Evolutionary conservation across 1,140 invertebrate genomes (phyloP).

Genomic region (Leptinotarsa lineolata): DNA sequence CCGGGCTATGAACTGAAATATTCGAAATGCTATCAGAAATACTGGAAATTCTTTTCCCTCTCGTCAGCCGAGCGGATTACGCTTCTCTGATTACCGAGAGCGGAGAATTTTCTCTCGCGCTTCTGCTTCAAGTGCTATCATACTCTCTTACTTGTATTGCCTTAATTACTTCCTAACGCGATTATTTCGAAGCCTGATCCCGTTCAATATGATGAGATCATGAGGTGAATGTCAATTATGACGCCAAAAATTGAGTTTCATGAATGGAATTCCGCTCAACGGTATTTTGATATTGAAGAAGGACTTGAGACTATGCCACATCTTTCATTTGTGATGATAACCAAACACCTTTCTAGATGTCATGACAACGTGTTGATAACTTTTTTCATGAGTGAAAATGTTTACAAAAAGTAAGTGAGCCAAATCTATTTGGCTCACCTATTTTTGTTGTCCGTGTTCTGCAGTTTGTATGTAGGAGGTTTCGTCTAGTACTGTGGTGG

Average conservation of each 20-base stretch:
- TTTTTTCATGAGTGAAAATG: too few species aligned
- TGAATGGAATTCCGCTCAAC: not conserved
- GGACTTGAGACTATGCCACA: too few species aligned
- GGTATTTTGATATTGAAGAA: too few species aligned
- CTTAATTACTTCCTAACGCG: not conserved
- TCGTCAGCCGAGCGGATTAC: not conserved
- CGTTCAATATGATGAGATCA: not conserved
- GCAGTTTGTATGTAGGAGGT: too few species aligned
- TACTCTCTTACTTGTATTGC: conserved; percentile 2
- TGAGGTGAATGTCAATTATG: not conserved
- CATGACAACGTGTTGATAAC: too few species aligned
- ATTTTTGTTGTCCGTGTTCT: too few species aligned
- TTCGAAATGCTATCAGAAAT: conserved; percentile 1
- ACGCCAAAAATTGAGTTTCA: not conserved
- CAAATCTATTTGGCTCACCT: too few species aligned
- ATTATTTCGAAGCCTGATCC: not conserved
- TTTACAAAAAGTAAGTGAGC: too few species aligned
- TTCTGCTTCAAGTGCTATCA: not conserved
- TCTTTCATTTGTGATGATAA: too few species aligned
- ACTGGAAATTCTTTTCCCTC: not conserved
- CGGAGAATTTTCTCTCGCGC: not conserved
- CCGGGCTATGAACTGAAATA: not conserved
- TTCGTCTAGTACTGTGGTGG: too few species aligned
- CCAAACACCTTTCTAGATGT: too few species aligned
- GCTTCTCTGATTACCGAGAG: not conserved